Percentiles rank a stretch among this genome's conserved stretches.
Evolutionary conservation across 2,888 invertebrate genomes (phyloP).

Genomic region (Psococerastis gibbosa): DNA sequence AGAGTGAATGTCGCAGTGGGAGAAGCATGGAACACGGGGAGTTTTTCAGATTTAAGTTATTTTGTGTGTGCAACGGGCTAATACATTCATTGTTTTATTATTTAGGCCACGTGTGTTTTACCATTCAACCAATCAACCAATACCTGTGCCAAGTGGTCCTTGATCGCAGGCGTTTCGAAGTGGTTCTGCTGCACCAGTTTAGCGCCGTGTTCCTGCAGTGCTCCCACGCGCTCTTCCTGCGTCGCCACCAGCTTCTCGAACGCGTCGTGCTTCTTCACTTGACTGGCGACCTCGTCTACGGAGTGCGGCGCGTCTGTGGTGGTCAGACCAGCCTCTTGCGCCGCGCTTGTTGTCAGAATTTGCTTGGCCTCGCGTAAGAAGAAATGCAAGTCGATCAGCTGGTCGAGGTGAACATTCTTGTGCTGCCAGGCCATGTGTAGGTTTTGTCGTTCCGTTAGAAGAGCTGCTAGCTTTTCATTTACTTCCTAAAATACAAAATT

Average conservation of each 20-base stretch:
- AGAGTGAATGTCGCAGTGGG: too few species aligned
- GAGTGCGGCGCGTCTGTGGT: constrained; percentile 22
- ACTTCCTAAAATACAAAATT: constrained; percentile 51
- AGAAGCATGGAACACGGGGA: too few species aligned
- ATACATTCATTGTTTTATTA: too few species aligned
- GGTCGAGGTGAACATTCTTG: constrained; percentile 73
- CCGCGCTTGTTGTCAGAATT: constrained; percentile 68
- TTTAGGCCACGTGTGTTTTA: too few species aligned
- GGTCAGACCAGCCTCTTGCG: constrained; percentile 62
- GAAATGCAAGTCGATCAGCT: constrained; percentile 81
- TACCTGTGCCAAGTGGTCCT: constrained; percentile 51
- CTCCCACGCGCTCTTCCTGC: constrained; percentile 70
- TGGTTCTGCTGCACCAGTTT: constrained; percentile 79
- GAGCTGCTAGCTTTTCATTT: constrained; percentile 53
- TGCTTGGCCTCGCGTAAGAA: constrained; percentile 88
- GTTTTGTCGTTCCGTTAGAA: constrained; percentile 59
- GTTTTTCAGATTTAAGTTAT: too few species aligned
- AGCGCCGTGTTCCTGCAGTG: constrained; percentile 64
- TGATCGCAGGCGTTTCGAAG: constrained; percentile 68
- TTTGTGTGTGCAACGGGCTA: too few species aligned
- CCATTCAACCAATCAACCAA: too few species aligned
- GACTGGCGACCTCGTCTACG: constrained; percentile 69
- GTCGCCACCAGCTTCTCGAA: constrained; percentile 80
- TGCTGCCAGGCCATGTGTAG: constrained; percentile 74
- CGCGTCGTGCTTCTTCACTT: constrained; percentile 83